These are phyloP conservation scores for Shargacucullia verbasci DNA, from an alignment of 2,888 invertebrate genomes.

Conservation along the genomic window DNA sequence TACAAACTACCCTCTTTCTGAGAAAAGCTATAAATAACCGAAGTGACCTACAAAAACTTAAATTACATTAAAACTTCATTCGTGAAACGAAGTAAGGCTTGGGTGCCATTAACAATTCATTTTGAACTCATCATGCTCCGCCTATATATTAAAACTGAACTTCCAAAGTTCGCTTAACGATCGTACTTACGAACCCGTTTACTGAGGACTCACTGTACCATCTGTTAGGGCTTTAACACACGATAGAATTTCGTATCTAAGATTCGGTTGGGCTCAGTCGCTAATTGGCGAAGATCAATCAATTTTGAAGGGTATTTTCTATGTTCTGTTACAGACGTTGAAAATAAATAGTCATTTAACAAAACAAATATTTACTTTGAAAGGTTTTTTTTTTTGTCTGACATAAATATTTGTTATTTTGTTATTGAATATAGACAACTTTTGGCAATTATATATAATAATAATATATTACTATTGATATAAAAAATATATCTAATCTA, in stretches of 20 bases:
- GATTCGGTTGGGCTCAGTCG: no score
- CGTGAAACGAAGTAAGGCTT: slow-evolving; percentile 12
- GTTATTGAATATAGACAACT: no score
- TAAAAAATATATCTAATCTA: no score
- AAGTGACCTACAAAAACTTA: slow-evolving; percentile 29
- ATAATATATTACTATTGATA: no score
- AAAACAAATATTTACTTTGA: no score
- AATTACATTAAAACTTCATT: slow-evolving; percentile 26
- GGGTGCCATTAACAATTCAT: slow-evolving; percentile 31
- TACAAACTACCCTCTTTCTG: background rate
- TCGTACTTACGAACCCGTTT: slow-evolving; percentile 13
- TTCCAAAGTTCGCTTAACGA: slow-evolving; percentile 28
- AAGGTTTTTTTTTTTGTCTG: no score
- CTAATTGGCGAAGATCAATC: no score
- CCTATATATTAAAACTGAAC: slow-evolving; percentile 38
- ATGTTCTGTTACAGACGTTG: no score
- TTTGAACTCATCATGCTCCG: slow-evolving; percentile 14
- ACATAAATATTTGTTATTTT: no score
- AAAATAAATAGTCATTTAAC: no score
- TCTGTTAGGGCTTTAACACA: slow-evolving; percentile 3
- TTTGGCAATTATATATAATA: no score
- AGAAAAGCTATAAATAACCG: slow-evolving; percentile 2
- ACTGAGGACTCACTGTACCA: slow-evolving; percentile 16
- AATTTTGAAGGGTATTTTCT: no score
- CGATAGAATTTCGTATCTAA: background rate